A percentile compares a stretch with the other conserved stretches of the same genome.
Evolutionary conservation across 2,113 vertebrate genomes (phyloP).

Genomic region (Gorilla gorilla): DNA sequence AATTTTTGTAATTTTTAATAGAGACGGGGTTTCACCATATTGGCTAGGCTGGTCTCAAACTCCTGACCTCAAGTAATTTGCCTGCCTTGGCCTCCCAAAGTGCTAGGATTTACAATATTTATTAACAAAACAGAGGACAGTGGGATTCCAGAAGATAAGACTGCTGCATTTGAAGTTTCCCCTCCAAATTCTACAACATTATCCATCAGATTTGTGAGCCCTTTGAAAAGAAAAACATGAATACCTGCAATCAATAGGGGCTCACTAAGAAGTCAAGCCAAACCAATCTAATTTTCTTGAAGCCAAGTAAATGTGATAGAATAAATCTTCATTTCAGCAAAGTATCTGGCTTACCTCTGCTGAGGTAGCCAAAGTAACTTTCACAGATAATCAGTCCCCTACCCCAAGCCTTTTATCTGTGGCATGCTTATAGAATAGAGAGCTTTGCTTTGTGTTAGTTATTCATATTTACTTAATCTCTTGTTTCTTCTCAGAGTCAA

Average conservation of each 20-base stretch:
- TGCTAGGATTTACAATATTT: not conserved
- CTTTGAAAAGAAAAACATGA: not conserved
- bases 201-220: not conserved
- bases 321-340: not conserved
- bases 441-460: not conserved
- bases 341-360: not conserved
- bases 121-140: not conserved
- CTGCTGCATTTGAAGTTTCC: not conserved
- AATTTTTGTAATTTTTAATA: too few relatives aligned
- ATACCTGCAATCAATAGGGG: not conserved
- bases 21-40: too few relatives aligned
- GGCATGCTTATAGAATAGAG: not conserved
- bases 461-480: not conserved
- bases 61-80: too few relatives aligned
- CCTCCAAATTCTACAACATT: not conserved
- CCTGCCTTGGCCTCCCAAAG: too few relatives aligned
- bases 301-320: not conserved
- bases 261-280: not conserved
- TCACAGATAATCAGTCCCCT: not conserved
- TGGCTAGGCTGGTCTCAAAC: too few relatives aligned
- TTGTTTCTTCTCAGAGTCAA: not conserved
- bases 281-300: not conserved
- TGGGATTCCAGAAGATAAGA: not conserved
- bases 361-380: not conserved
- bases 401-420: not conserved